phyloP scores from a whole-genome alignment of 2,888 invertebrate genomes.

The Diarsia dahlii region DNA sequence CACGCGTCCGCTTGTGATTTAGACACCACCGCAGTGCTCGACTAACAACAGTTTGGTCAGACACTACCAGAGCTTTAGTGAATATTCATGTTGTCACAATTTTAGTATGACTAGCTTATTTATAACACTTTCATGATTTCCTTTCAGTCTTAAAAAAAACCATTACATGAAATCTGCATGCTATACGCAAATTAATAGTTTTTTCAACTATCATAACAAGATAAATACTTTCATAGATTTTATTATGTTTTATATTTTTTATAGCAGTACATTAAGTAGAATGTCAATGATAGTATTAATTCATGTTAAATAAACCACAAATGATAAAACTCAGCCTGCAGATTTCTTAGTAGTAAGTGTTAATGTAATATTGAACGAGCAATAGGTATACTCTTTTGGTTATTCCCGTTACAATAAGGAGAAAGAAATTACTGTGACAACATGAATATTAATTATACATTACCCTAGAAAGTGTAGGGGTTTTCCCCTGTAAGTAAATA shows the following conservation, averaged over 20 bases:
- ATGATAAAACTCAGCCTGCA: neutral
- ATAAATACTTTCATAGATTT: too few species aligned
- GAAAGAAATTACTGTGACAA: neutral
- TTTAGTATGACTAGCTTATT: neutral
- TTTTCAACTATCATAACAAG: too few species aligned
- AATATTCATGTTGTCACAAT: constrained; percentile 18
- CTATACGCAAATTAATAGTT: too few species aligned
- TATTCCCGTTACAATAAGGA: neutral
- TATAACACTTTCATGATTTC: neutral
- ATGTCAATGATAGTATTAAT: neutral
- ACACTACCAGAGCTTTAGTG: neutral
- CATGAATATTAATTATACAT: neutral
- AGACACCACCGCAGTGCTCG: neutral
- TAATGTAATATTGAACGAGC: neutral
- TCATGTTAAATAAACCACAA: neutral
- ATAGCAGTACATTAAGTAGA: neutral
- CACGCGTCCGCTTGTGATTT: neutral
- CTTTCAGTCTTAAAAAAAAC: neutral
- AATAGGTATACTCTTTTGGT: neutral
- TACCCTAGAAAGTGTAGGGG: neutral
- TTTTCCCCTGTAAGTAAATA: neutral
- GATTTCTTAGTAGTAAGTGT: neutral
- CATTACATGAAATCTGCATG: neutral
- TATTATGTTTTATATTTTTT: too few species aligned
- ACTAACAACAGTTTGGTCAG: constrained; percentile 4